phyloP scores from a whole-genome alignment of 2,113 vertebrate species.

The Thermophis baileyi region DNA sequence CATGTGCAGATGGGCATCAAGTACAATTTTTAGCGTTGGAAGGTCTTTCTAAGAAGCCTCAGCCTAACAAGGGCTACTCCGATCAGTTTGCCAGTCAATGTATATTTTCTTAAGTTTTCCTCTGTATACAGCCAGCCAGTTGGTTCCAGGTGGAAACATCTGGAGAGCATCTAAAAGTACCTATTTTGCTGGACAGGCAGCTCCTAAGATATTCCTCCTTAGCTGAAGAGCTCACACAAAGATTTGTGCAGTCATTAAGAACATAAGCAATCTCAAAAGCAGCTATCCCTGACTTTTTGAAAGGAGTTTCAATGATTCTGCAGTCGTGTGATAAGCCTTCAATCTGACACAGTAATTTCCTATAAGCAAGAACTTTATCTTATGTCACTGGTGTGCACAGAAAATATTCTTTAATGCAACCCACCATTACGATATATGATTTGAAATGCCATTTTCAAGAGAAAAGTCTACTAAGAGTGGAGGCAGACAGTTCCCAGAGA shows the following conservation, averaged over 20 bases:
- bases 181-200: neutral
- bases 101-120: neutral
- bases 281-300: neutral
- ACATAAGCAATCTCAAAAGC: neutral
- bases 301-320: neutral
- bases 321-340: neutral
- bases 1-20: neutral
- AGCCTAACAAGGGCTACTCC: neutral
- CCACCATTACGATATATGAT: neutral
- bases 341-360: neutral
- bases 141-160: slow-evolving; percentile 25
- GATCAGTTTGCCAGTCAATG: rapidly evolving
- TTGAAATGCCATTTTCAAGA: neutral
- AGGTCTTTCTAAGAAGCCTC: slow-evolving; percentile 1
- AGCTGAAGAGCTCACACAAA: neutral
- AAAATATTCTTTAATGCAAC: neutral
- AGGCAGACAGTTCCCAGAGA: neutral
- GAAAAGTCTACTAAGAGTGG: neutral
- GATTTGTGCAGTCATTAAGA: neutral
- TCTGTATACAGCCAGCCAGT: neutral
- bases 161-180: slow-evolving; percentile 12
- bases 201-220: neutral
- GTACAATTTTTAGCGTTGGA: neutral
- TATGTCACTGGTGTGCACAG: neutral
- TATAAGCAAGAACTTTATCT: neutral